Percentiles rank a stretch among this genome's conserved stretches.
These are phyloP conservation scores for Lithophane semibrunnea DNA, from an alignment of 2,888 invertebrate species.

Conservation along the genomic window DNA sequence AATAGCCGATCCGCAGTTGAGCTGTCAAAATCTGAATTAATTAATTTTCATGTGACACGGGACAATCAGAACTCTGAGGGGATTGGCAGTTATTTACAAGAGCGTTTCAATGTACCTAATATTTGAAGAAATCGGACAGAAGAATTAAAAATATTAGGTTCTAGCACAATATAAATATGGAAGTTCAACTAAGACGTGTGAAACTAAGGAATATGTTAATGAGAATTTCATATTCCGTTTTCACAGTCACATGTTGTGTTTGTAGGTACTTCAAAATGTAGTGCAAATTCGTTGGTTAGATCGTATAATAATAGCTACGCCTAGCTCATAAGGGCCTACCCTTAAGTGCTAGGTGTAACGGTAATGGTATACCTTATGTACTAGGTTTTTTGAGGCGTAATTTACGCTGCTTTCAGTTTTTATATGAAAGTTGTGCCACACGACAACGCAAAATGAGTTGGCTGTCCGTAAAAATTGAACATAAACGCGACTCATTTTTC, in stretches of 20 bases:
- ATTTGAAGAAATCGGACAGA: background rate
- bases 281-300: background rate
- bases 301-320: background rate
- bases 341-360: too few species aligned
- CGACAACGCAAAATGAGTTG: too few species aligned
- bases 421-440: too few species aligned
- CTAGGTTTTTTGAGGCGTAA: background rate
- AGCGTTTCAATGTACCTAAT: background rate
- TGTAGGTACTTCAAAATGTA: background rate
- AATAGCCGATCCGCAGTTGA: constrained; percentile 1
- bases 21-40: constrained; percentile 53
- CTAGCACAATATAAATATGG: too few species aligned
- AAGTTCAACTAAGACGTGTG: background rate
- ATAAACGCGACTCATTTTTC: too few species aligned
- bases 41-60: constrained; percentile 8
- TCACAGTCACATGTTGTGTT: background rate
- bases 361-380: too few species aligned
- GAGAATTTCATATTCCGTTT: background rate
- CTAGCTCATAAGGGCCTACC: too few species aligned
- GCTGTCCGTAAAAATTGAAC: too few species aligned
- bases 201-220: background rate
- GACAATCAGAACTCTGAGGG: background rate
- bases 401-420: too few species aligned
- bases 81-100: background rate
- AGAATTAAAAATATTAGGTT: background rate